Conservation (phyloP, 1,140 invertebrate species). For the Cryptotermes secundus region DNA sequence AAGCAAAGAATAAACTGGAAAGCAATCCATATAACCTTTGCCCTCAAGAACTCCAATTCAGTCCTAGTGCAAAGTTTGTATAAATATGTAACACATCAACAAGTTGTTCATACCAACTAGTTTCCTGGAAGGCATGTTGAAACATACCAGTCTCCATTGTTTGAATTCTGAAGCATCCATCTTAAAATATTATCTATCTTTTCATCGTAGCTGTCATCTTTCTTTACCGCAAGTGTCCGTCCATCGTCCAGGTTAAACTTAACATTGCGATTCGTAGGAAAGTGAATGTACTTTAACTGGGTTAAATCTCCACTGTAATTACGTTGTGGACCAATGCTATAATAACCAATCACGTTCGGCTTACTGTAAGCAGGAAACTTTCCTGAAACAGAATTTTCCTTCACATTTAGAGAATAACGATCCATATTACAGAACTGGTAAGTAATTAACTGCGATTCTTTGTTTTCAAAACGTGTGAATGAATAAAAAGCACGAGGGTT, state of each 20-base stretch:
- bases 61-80: too few species aligned
- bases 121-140: constrained; percentile 9
- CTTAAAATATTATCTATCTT: constrained; percentile 51
- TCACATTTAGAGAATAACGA: not conserved
- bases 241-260: constrained; percentile 54
- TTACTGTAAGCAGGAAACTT: constrained; percentile 49
- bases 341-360: constrained; percentile 53
- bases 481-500: too few species aligned
- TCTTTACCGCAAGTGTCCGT: constrained; percentile 46
- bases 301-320: constrained; percentile 45
- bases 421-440: not conserved
- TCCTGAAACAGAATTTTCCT: not conserved
- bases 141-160: constrained; percentile 37
- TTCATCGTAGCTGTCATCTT: constrained; percentile 43
- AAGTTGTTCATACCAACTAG: too few species aligned
- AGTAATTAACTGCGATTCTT: too few species aligned
- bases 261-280: constrained; percentile 45
- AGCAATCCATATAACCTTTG: too few species aligned
- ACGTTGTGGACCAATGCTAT: constrained; percentile 48
- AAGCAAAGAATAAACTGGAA: too few species aligned
- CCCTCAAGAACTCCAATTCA: too few species aligned
- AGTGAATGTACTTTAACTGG: constrained; percentile 52
- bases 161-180: constrained; percentile 53
- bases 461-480: too few species aligned
- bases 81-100: too few species aligned